Evolutionary conservation across 2,888 invertebrate species (phyloP).

Genomic region (Cheilosia urbana): DNA sequence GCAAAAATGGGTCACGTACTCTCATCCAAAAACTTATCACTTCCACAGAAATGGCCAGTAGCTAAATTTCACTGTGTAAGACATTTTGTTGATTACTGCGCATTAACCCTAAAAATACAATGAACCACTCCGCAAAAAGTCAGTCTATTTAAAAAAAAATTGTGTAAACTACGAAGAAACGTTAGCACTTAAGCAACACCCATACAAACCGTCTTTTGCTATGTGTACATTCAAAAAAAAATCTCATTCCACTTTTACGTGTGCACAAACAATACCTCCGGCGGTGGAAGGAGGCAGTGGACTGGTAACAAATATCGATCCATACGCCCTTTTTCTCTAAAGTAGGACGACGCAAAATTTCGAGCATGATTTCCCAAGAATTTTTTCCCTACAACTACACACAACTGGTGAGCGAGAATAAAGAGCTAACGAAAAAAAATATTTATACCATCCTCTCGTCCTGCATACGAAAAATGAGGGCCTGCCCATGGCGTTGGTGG

Average conservation of each 20-base stretch:
- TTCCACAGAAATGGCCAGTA: too few species aligned
- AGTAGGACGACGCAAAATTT: slow-evolving; percentile 11
- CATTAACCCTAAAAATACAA: slow-evolving; percentile 19
- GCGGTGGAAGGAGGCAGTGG: slow-evolving; percentile 5
- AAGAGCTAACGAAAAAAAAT: neutral
- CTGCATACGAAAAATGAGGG: slow-evolving; percentile 31
- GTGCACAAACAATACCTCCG: slow-evolving; percentile 13
- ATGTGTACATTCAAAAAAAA: slow-evolving; percentile 1
- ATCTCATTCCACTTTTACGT: slow-evolving; percentile 51
- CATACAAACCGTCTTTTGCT: neutral
- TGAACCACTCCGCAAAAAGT: slow-evolving; percentile 6
- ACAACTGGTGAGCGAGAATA: neutral
- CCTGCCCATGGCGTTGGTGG: slow-evolving; percentile 27
- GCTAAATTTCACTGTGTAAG: too few species aligned
- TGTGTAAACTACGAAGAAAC: neutral
- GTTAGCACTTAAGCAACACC: slow-evolving; percentile 2
- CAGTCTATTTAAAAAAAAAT: slow-evolving; percentile 6
- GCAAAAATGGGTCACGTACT: too few species aligned
- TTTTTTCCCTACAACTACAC: too few species aligned
- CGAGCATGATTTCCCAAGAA: too few species aligned
- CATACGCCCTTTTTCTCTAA: neutral
- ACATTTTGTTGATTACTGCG: slow-evolving; percentile 4
- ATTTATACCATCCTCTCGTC: neutral
- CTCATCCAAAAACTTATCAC: too few species aligned
- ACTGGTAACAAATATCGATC: slow-evolving; percentile 35